phyloP scores from a whole-genome alignment of 2,888 invertebrate genomes.

The Ellobium chinense region DNA sequence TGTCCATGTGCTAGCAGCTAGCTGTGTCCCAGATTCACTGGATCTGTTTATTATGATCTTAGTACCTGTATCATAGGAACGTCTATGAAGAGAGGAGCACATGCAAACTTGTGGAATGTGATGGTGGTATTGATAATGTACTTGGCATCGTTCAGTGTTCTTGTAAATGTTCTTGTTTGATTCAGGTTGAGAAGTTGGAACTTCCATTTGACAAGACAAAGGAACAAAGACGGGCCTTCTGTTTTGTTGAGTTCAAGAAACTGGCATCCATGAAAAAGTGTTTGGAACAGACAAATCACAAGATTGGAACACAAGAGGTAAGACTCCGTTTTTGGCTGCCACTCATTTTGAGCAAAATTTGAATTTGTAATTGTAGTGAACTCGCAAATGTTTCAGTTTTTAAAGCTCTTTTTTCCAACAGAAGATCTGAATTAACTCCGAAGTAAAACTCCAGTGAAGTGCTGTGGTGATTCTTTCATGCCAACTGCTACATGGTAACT shows the following conservation, averaged over 20 bases:
- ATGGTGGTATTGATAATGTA: too few relatives aligned
- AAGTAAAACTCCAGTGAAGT: slow-evolving; percentile 1
- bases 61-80: too few relatives aligned
- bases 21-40: too few relatives aligned
- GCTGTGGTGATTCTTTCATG: slow-evolving; percentile 12
- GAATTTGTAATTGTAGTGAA: not conserved
- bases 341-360: not conserved
- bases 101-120: too few relatives aligned
- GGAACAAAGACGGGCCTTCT: slow-evolving; percentile 97
- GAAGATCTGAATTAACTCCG: slow-evolving; percentile 10
- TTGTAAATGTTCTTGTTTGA: too few relatives aligned
- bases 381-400: slow-evolving; percentile 4
- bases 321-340: not conserved
- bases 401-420: not conserved
- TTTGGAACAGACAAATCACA: slow-evolving; percentile 60
- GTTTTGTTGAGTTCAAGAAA: slow-evolving; percentile 97
- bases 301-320: slow-evolving; percentile 90
- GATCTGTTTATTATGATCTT: too few relatives aligned
- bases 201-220: slow-evolving; percentile 98
- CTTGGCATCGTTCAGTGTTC: too few relatives aligned
- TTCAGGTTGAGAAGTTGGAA: slow-evolving; percentile 94
- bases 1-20: too few relatives aligned
- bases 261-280: slow-evolving; percentile 94
- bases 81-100: too few relatives aligned
- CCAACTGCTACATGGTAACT: slow-evolving; percentile 8